Evolutionary conservation across 2,797 vertebrate genomes (phyloP).

Genomic region (Leptodactylus fallax): DNA sequence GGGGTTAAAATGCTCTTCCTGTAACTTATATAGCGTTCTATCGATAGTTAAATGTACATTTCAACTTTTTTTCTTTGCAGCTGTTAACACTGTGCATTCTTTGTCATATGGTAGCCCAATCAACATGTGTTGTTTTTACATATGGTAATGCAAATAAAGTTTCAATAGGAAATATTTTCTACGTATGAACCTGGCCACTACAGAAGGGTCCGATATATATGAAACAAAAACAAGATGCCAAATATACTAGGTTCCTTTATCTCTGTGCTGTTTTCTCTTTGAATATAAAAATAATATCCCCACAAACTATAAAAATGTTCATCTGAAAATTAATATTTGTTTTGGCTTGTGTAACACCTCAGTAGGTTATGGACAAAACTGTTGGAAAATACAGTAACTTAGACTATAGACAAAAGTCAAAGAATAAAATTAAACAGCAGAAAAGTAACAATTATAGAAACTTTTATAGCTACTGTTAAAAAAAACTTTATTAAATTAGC

Average conservation of each 20-base stretch:
- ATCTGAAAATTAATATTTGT: not conserved
- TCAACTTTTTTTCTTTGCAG: too few relatives aligned
- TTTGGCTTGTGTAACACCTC: not conserved
- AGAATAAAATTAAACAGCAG: not conserved
- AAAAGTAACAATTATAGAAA: not conserved
- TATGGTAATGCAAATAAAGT: too few relatives aligned
- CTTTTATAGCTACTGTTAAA: not conserved
- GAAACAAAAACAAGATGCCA: not conserved
- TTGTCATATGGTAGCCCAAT: too few relatives aligned
- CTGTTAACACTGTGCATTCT: too few relatives aligned
- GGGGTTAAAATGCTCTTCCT: too few relatives aligned
- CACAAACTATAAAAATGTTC: not conserved
- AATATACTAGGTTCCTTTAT: not conserved
- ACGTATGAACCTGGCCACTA: too few relatives aligned
- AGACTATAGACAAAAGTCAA: not conserved
- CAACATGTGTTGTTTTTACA: too few relatives aligned
- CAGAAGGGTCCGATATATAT: not conserved
- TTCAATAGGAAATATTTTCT: too few relatives aligned
- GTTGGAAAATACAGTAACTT: not conserved
- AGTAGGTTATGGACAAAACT: not conserved
- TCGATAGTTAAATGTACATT: too few relatives aligned
- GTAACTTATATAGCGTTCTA: too few relatives aligned
- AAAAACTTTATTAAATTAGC: not conserved
- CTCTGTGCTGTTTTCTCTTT: too few relatives aligned
- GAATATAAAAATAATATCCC: not conserved